Evolutionary conservation across 2,113 vertebrate species (phyloP).

Genomic region (Dromaius novaehollandiae): DNA sequence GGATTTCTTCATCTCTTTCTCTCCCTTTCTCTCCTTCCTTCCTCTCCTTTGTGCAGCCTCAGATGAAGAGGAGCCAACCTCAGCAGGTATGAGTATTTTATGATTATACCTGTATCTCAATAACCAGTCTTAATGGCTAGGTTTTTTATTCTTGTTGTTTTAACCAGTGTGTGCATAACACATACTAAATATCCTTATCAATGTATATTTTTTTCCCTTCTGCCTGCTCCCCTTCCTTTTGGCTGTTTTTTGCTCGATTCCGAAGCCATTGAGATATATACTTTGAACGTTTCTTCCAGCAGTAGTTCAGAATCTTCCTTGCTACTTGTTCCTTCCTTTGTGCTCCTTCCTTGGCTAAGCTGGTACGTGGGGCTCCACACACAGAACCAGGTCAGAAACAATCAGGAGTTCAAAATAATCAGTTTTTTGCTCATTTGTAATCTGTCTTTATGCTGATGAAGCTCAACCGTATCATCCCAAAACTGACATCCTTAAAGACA

Average conservation of each 20-base stretch:
- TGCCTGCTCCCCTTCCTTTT: background rate
- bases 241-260: rapidly evolving
- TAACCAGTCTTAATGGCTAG: background rate
- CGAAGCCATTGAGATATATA: background rate
- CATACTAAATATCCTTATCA: background rate
- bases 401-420: background rate
- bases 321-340: background rate
- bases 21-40: background rate
- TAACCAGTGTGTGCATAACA: background rate
- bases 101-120: background rate
- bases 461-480: background rate
- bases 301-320: background rate
- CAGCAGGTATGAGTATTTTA: conserved; percentile 65
- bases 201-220: background rate
- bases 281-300: background rate
- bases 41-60: conserved; percentile 36
- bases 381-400: background rate
- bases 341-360: background rate
- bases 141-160: background rate
- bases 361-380: background rate
- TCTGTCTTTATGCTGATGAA: background rate
- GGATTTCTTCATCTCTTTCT: conserved; percentile 14
- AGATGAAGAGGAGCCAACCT: conserved; percentile 75
- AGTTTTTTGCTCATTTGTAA: background rate
- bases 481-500: background rate